phyloP scores from a whole-genome alignment of 1,140 invertebrate species.

The Nephila pilipes region DNA sequence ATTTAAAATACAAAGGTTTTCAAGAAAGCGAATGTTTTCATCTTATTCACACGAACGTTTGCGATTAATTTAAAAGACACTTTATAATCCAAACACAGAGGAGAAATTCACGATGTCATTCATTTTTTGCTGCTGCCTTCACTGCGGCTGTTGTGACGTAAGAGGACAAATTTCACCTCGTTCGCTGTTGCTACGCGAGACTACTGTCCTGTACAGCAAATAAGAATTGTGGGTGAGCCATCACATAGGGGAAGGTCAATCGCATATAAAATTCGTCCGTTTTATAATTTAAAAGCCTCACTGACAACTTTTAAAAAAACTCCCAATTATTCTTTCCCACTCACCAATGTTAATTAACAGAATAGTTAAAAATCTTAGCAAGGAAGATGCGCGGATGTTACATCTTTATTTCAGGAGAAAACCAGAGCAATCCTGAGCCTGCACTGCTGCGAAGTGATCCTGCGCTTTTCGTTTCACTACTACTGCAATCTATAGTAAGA shows the following conservation, averaged over 20 bases:
- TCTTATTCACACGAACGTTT: slow-evolving; percentile 11
- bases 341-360: slow-evolving; percentile 45
- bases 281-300: not conserved
- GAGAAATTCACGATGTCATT: slow-evolving; percentile 57
- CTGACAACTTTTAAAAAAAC: slow-evolving; percentile 28
- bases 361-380: slow-evolving; percentile 38
- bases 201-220: slow-evolving; percentile 21
- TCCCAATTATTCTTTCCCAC: not conserved
- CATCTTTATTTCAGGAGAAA: slow-evolving; percentile 68
- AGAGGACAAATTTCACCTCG: slow-evolving; percentile 7
- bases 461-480: slow-evolving; percentile 52
- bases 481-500: slow-evolving; percentile 67
- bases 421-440: slow-evolving; percentile 70
- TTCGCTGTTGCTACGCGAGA: slow-evolving; percentile 43
- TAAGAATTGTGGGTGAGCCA: slow-evolving; percentile 34
- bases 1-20: not conserved
- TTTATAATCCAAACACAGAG: slow-evolving; percentile 48
- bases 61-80: slow-evolving; percentile 11
- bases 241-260: slow-evolving; percentile 29
- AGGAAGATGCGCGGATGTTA: slow-evolving; percentile 74
- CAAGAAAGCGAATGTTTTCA: not conserved
- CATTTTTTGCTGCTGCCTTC: slow-evolving; percentile 69
- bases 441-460: slow-evolving; percentile 55
- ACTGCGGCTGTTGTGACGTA: slow-evolving; percentile 71
- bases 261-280: slow-evolving; percentile 3